Base-by-base conservation (phyloP, 2,113 vertebrate species). In the Neotragus pygmaeus region DNA sequence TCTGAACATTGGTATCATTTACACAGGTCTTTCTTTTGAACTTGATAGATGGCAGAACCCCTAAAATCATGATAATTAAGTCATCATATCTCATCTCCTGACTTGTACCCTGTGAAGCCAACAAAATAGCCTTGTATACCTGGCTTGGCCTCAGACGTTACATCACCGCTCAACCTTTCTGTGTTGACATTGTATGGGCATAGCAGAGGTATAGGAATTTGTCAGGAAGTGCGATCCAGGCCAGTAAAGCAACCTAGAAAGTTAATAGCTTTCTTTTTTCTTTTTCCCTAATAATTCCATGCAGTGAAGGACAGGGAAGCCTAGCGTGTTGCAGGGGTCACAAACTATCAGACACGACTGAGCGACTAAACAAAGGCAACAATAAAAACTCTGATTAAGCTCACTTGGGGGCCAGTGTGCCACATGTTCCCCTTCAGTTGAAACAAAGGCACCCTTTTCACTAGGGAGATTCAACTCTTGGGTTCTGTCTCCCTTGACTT, bases 91-190 rank as follows among this genome's bases (percentile, higher is more conserved):
- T 28, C 57, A 93, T 95, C 70, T 83, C 57, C 97, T 98, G 97
- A 97, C 97, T 96, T 98, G 66, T 97, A 96, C 70, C 83, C 88
- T 98, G 83, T 97, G 97, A 98, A 90, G 98, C 92, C 96, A 98
- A 98, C 94, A 98, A 98, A 98, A 98, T 92, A 96, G 96, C 97
- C 98, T 98, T 98, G 97, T 98, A 96, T 98, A 96, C 30, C 9
- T 98, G 97, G 96, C 98, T 97, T 98, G 96, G 97, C 98, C 98
- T 99, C 98, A 99, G 99, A 99, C 99, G 98, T 99, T 99, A 99
- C 98, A 92, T 99, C 99, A 99, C 92, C 98, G 95, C 94, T 97
- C 95, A 99, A 96, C 95, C 98, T 99, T 98, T 96, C 98, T 99
- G 97, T 99, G 98, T 98, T 99, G 98, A 98, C 98, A 98, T 98